Percentiles rank a stretch among this genome's conserved stretches.
phyloP scores from a whole-genome alignment of 2,888 invertebrate genomes.

The Amphipyra berbera region DNA sequence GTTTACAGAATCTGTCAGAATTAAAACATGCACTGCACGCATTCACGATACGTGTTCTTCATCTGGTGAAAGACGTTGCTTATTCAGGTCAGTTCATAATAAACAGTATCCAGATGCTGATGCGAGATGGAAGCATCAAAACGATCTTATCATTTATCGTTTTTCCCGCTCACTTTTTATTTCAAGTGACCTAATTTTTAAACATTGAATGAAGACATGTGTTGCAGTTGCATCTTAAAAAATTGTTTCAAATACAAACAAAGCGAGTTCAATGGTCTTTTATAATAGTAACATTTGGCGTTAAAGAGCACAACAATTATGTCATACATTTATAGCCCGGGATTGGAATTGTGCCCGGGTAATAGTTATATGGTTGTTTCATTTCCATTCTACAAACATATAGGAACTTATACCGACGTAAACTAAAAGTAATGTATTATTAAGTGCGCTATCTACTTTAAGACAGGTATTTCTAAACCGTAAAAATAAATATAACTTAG shows the following conservation, averaged over 20 bases:
- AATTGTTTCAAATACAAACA: neutral
- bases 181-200: constrained; percentile 41
- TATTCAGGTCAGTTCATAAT: constrained; percentile 69
- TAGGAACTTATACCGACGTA: neutral
- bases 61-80: constrained; percentile 61
- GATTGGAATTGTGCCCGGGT: constrained; percentile 41
- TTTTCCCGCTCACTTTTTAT: constrained; percentile 39
- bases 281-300: constrained; percentile 29
- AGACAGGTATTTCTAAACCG: neutral
- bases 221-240: constrained; percentile 17
- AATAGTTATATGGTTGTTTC: constrained; percentile 1
- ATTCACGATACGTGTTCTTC: constrained; percentile 54
- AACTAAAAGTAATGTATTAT: neutral
- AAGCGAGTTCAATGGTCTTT: constrained; percentile 36
- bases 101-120: constrained; percentile 66
- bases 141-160: constrained; percentile 39
- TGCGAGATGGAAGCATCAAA: constrained; percentile 32
- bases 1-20: constrained; percentile 77
- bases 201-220: constrained; percentile 20
- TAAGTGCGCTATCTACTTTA: neutral
- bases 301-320: constrained; percentile 33
- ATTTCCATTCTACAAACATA: constrained; percentile 1
- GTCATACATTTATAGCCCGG: constrained; percentile 16
- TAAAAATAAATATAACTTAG: constrained; percentile 19
- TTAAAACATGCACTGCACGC: constrained; percentile 73